Evolutionary conservation across 2,888 invertebrate species (phyloP).

Genomic region (Mycalesis mineus): DNA sequence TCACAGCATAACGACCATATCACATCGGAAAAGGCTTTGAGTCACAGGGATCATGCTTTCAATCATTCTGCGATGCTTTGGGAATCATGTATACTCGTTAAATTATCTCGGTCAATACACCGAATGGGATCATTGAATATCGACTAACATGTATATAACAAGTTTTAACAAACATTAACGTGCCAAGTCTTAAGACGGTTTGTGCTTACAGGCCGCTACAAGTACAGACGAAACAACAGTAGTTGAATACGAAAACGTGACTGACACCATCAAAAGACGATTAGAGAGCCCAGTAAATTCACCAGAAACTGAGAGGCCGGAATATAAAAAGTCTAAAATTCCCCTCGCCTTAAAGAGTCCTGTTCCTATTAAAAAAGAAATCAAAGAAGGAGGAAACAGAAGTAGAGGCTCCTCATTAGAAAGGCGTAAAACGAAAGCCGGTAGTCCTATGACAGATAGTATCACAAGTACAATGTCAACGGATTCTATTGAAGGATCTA

Average conservation of each 20-base stretch:
- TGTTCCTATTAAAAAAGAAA: constrained; percentile 54
- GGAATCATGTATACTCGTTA: constrained; percentile 27
- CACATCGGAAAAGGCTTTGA: constrained; percentile 40
- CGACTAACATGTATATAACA: constrained; percentile 41
- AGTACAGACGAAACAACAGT: constrained; percentile 28
- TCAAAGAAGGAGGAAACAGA: constrained; percentile 50
- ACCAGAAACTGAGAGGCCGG: constrained; percentile 59
- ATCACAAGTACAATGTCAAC: constrained; percentile 40
- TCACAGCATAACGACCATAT: constrained; percentile 41
- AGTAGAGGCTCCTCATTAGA: constrained; percentile 53
- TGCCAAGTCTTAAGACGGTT: constrained; percentile 37
- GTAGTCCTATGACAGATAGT: constrained; percentile 36
- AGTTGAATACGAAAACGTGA: constrained; percentile 78
- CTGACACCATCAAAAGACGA: constrained; percentile 81
- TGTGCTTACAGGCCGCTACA: constrained; percentile 57
- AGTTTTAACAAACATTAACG: constrained; percentile 33
- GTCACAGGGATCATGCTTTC: constrained; percentile 48
- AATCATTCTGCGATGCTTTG: constrained; percentile 37
- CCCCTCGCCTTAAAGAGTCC: constrained; percentile 66
- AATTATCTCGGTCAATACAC: constrained; percentile 23
- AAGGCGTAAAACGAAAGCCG: constrained; percentile 34
- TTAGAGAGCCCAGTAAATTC: constrained; percentile 67
- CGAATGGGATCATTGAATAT: constrained; percentile 25
- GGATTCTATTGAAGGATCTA: constrained; percentile 42
- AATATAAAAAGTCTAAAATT: constrained; percentile 65